These are phyloP conservation scores for Lysandra coridon DNA, from an alignment of 2,888 invertebrate genomes.

Conservation along the genomic window DNA sequence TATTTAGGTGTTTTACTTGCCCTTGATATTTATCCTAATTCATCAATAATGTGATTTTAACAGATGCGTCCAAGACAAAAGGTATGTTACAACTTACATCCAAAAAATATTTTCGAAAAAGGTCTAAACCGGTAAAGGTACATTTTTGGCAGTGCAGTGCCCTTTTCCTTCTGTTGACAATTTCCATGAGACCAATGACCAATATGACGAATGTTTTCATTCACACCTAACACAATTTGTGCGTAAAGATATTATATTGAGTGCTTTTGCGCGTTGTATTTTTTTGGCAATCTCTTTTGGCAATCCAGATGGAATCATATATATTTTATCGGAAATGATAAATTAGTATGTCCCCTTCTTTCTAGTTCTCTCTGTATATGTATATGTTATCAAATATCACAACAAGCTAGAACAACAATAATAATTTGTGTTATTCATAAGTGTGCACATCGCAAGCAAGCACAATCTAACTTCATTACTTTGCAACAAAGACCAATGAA, in stretches of 20 bases:
- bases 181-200: background rate
- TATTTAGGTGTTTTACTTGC: no score
- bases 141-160: slow-evolving; percentile 3
- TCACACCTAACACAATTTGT: background rate
- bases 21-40: no score
- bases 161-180: background rate
- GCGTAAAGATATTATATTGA: background rate
- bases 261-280: background rate
- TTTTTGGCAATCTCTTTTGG: background rate
- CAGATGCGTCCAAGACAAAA: background rate
- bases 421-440: no score
- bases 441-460: no score
- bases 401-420: no score
- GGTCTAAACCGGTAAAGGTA: slow-evolving; percentile 22
- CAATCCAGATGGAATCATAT: background rate
- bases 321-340: no score
- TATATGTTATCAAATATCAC: no score
- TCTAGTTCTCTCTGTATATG: no score
- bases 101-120: background rate
- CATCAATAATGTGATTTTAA: background rate
- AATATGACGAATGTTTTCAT: background rate
- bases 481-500: background rate
- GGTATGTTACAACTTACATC: background rate
- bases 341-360: no score
- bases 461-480: background rate